Conservation (phyloP, 2,888 invertebrate genomes). For the Melinopterus prodromus region DNA sequence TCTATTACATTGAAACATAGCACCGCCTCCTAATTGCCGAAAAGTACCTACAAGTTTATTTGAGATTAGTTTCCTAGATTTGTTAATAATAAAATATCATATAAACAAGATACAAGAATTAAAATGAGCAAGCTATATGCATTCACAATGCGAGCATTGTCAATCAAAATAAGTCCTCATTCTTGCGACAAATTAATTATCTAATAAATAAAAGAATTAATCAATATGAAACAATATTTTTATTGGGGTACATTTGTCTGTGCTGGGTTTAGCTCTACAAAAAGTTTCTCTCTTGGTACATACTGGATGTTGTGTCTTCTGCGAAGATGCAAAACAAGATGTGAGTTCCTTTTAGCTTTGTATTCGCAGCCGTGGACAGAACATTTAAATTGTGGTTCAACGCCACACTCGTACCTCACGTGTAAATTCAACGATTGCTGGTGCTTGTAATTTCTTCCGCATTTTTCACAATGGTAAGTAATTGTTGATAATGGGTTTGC, state of each 20-base stretch:
- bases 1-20: constrained; percentile 10
- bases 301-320: constrained; percentile 22
- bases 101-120: no score
- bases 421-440: constrained; percentile 49
- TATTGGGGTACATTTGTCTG: constrained; percentile 5
- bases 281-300: background rate
- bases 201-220: no score
- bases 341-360: constrained; percentile 24
- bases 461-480: constrained; percentile 54
- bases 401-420: constrained; percentile 30
- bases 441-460: constrained; percentile 30
- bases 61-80: no score
- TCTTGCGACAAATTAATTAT: no score
- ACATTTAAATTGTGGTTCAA: constrained; percentile 28
- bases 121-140: no score
- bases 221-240: background rate
- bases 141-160: no score
- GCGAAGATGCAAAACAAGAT: constrained; percentile 26
- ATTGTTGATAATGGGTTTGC: background rate
- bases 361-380: constrained; percentile 17
- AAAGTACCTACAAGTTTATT: background rate
- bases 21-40: background rate
- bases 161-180: no score
- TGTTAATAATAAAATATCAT: no score
- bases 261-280: background rate